A percentile compares a stretch with the other conserved stretches of the same genome.
These are phyloP conservation scores for Popillia japonica DNA, from an alignment of 1,140 invertebrate species.

Conservation along the genomic window DNA sequence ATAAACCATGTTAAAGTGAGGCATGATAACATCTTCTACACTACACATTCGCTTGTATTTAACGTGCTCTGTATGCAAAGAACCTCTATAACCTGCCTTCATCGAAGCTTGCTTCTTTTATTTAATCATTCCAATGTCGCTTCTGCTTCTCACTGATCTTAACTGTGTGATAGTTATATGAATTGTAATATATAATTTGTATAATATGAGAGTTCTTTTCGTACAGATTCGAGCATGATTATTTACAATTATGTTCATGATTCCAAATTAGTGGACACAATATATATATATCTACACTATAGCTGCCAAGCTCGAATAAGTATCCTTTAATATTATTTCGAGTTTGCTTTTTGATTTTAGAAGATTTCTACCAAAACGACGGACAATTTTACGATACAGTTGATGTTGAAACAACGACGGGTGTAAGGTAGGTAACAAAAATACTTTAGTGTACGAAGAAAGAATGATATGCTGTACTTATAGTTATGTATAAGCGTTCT, in stretches of 20 bases:
- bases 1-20: slow-evolving; percentile 54
- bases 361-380: slow-evolving; percentile 68
- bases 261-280: neutral
- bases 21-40: slow-evolving; percentile 50
- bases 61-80: slow-evolving; percentile 54
- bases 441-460: neutral
- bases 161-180: neutral
- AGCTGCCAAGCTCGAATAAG: neutral
- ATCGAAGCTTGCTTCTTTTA: slow-evolving; percentile 10
- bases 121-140: slow-evolving; percentile 10
- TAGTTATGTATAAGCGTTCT: no score
- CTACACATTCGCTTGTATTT: slow-evolving; percentile 49
- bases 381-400: slow-evolving; percentile 65
- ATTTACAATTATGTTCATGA: slow-evolving; percentile 12
- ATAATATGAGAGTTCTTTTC: slow-evolving; percentile 49
- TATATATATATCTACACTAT: neutral
- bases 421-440: slow-evolving; percentile 62
- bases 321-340: slow-evolving; percentile 33
- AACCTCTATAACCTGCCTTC: slow-evolving; percentile 41
- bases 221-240: slow-evolving; percentile 47
- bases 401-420: slow-evolving; percentile 64
- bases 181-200: slow-evolving; percentile 9
- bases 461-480: no score
- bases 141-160: neutral
- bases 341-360: slow-evolving; percentile 50